phyloP scores from a whole-genome alignment of 2,888 invertebrate species.

The Coelogynopora nodosa region DNA sequence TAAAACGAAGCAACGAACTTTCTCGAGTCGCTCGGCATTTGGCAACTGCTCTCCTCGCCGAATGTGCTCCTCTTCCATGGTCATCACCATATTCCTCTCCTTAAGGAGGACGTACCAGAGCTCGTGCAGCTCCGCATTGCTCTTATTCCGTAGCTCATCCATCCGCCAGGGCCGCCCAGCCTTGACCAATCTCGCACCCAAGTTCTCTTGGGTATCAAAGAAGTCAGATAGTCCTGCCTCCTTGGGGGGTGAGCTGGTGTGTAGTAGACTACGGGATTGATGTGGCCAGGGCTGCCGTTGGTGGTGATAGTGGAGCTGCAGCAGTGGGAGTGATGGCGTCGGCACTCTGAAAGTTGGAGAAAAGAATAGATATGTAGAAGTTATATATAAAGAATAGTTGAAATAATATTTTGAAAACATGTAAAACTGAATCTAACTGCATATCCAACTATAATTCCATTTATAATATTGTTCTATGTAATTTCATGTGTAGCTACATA shows the following conservation, averaged over 20 bases:
- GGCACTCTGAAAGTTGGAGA: too few relatives aligned
- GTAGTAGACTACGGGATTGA: slow-evolving; percentile 46
- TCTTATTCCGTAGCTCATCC: slow-evolving; percentile 88
- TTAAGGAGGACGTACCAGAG: slow-evolving; percentile 88
- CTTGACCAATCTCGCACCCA: slow-evolving; percentile 73
- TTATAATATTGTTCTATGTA: too few relatives aligned
- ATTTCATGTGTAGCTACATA: too few relatives aligned
- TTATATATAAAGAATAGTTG: too few relatives aligned
- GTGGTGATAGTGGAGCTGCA: neutral
- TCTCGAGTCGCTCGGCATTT: slow-evolving; percentile 85
- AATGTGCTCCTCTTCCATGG: slow-evolving; percentile 83
- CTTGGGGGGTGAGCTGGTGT: slow-evolving; percentile 46
- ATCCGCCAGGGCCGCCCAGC: slow-evolving; percentile 76
- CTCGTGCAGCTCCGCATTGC: slow-evolving; percentile 89
- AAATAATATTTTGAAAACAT: too few relatives aligned
- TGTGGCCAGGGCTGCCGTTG: neutral
- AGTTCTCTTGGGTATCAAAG: slow-evolving; percentile 80
- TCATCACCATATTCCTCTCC: slow-evolving; percentile 91
- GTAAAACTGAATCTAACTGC: too few relatives aligned
- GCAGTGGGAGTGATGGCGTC: too few relatives aligned
- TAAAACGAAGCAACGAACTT: too few relatives aligned
- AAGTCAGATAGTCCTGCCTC: slow-evolving; percentile 70
- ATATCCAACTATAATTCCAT: too few relatives aligned
- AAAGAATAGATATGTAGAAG: too few relatives aligned
- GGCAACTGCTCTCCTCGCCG: slow-evolving; percentile 72